Evolutionary conservation across 2,113 vertebrate species (phyloP).

Genomic region (Erythrocercus mccallii): DNA sequence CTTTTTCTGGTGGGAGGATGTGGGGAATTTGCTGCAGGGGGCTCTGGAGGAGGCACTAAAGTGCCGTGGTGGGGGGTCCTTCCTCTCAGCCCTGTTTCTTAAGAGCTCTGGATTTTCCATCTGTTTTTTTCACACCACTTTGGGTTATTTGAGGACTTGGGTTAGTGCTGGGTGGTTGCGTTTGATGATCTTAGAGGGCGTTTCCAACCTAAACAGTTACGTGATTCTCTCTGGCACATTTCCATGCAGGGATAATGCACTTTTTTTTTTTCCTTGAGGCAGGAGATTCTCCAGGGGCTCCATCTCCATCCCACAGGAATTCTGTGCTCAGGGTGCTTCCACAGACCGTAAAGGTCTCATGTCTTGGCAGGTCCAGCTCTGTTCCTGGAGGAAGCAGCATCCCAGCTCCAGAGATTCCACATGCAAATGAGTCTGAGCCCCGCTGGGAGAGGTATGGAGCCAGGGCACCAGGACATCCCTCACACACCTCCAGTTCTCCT

Average conservation of each 20-base stretch:
- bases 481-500: background rate
- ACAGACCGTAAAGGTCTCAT: background rate
- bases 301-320: background rate
- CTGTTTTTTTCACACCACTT: background rate
- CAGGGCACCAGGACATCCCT: background rate
- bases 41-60: background rate
- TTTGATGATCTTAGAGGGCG: background rate
- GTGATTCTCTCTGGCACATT: background rate
- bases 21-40: background rate
- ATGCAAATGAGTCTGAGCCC: background rate
- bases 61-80: background rate
- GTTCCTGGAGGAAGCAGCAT: background rate
- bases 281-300: background rate
- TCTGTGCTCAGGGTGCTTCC: background rate
- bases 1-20: background rate
- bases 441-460: background rate
- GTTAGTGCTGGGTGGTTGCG: background rate
- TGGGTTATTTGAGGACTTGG: background rate
- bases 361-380: conserved; percentile 5
- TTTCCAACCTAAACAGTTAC: background rate
- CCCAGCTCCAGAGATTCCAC: background rate
- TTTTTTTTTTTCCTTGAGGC: background rate
- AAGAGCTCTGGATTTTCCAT: background rate
- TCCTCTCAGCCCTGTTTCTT: background rate
- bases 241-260: background rate